These are phyloP conservation scores for Octopus bimaculoides DNA, from an alignment of 1,140 invertebrate species.

Conservation along the genomic window DNA sequence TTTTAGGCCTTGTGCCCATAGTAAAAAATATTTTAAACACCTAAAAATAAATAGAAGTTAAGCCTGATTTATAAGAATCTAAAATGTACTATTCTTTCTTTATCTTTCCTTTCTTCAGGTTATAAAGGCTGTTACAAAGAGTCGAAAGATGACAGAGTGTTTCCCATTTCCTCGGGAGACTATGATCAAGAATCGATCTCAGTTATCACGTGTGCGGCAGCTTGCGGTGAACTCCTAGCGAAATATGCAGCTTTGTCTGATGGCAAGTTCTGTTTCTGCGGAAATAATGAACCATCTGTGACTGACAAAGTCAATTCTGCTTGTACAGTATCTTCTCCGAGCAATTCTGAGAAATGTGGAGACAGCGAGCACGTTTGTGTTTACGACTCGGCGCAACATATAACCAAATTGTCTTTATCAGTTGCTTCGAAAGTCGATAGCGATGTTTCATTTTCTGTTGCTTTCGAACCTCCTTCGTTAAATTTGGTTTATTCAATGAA, in stretches of 20 bases:
- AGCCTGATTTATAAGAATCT: not conserved
- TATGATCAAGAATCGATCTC: constrained; percentile 21
- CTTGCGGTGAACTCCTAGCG: constrained; percentile 26
- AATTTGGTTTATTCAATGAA: constrained; percentile 28
- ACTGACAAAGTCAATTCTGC: not conserved
- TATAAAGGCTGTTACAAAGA: constrained; percentile 30
- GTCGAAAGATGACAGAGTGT: constrained; percentile 23
- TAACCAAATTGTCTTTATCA: constrained; percentile 27
- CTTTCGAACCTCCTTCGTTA: constrained; percentile 11
- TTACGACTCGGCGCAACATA: constrained; percentile 26
- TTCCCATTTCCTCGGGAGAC: constrained; percentile 29
- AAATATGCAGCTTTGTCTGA: constrained; percentile 26
- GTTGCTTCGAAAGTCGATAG: not conserved
- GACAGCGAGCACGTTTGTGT: constrained; percentile 30
- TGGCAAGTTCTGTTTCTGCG: constrained; percentile 40
- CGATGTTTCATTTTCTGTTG: constrained; percentile 20
- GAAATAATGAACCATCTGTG: constrained; percentile 18
- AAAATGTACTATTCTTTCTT: not conserved
- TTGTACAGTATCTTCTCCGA: constrained; percentile 29
- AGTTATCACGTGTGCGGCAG: constrained; percentile 18
- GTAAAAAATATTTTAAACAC: not conserved
- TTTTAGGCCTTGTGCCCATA: too few species aligned
- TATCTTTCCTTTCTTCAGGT: constrained; percentile 15
- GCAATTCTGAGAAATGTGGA: constrained; percentile 27
- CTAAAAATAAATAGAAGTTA: not conserved